phyloP scores from a whole-genome alignment of 2,888 invertebrate species.

The Cataglyphis altisquamis region DNA sequence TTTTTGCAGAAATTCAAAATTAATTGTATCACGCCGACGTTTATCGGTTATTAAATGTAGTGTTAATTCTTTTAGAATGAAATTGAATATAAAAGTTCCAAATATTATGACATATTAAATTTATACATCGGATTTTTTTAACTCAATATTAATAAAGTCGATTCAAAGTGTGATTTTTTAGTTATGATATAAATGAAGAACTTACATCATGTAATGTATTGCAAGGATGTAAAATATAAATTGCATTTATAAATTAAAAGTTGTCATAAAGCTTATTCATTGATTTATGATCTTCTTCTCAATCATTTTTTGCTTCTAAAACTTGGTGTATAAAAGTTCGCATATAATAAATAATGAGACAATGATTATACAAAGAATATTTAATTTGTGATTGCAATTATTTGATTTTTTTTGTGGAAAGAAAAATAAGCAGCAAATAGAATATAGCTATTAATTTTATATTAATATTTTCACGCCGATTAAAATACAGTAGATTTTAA shows the following conservation, averaged over 20 bases:
- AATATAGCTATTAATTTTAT: background rate
- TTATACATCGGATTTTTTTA: background rate
- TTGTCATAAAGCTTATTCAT: background rate
- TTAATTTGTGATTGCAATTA: background rate
- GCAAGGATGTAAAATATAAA: constrained; percentile 2
- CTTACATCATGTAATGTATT: background rate
- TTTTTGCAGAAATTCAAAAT: constrained; percentile 29
- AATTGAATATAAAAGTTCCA: constrained; percentile 34
- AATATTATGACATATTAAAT: background rate
- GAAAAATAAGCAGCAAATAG: background rate
- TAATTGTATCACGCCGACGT: constrained; percentile 11
- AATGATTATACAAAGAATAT: constrained; percentile 9
- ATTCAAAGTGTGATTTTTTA: background rate
- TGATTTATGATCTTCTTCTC: constrained; percentile 27
- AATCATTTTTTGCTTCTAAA: background rate
- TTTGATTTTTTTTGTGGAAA: background rate
- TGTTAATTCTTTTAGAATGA: constrained; percentile 22
- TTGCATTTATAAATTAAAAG: background rate
- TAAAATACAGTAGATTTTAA: constrained; percentile 1
- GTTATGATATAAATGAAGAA: background rate
- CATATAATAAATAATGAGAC: background rate
- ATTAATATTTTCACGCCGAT: background rate
- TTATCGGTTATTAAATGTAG: constrained; percentile 34
- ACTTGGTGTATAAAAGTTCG: background rate
- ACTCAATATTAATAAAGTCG: constrained; percentile 22